Evolutionary conservation across 2,888 invertebrate species (phyloP).

Genomic region (Phalera bucephala): DNA sequence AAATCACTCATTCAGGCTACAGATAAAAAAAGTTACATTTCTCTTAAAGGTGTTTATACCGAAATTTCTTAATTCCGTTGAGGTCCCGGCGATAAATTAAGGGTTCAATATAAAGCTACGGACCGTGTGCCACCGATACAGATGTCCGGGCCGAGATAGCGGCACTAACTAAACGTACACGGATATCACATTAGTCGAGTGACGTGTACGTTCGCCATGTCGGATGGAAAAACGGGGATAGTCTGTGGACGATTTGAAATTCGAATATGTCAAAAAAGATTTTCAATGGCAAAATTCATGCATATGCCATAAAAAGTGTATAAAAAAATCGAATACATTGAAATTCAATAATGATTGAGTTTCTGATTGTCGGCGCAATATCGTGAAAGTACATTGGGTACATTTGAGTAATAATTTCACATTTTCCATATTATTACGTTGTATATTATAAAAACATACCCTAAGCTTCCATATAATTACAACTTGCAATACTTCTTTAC

Average conservation of each 20-base stretch:
- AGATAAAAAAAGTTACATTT: background rate
- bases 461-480: no score
- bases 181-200: conserved; percentile 76
- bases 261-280: no score
- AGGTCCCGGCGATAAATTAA: conserved; percentile 72
- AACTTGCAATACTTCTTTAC: no score
- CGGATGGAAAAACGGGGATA: background rate
- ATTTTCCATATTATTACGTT: no score
- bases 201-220: conserved; percentile 40
- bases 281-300: no score
- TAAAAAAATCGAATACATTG: background rate
- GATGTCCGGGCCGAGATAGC: conserved; percentile 74
- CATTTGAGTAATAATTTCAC: no score
- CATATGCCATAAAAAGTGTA: no score
- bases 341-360: no score
- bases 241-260: background rate
- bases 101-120: conserved; percentile 71
- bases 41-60: conserved; percentile 39
- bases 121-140: conserved; percentile 75
- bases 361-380: no score
- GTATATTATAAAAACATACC: no score
- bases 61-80: conserved; percentile 56
- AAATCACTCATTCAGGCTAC: conserved; percentile 2
- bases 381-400: no score
- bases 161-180: conserved; percentile 73